phyloP scores from a whole-genome alignment of 2,113 vertebrate species.

The Antechinus flavipes region DNA sequence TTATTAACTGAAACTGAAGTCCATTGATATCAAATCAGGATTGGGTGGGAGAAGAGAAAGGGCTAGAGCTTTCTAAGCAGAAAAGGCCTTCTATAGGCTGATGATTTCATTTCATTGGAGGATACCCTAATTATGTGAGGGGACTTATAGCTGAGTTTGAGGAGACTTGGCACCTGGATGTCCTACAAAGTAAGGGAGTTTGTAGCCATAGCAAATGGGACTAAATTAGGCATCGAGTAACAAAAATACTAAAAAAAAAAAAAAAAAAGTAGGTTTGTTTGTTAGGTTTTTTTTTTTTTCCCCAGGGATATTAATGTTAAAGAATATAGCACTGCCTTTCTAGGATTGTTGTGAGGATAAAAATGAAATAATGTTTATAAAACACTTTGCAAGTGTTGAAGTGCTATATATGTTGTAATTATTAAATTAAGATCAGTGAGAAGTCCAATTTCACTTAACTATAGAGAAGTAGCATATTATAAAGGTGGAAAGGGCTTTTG shows the following conservation, averaged over 20 bases:
- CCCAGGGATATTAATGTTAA: too few species aligned
- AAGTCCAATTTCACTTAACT: not conserved
- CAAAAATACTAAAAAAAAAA: too few species aligned
- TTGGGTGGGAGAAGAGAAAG: not conserved
- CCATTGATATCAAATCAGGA: constrained; percentile 16
- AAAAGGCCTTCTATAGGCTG: not conserved
- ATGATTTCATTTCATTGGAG: not conserved
- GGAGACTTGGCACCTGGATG: not conserved
- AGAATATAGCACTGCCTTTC: not conserved
- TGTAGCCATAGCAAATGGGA: not conserved
- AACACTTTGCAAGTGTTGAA: not conserved
- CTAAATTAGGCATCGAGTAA: not conserved
- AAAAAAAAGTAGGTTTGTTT: too few species aligned
- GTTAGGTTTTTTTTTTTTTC: too few species aligned
- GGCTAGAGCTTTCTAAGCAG: not conserved
- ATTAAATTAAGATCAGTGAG: not conserved
- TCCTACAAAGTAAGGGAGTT: not conserved
- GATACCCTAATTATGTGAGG: not conserved
- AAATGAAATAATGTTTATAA: not conserved
- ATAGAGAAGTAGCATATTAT: not conserved
- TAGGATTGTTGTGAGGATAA: not conserved
- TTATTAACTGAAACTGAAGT: constrained; percentile 45
- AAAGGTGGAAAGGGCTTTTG: not conserved
- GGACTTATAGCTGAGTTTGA: not conserved
- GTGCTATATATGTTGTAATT: not conserved